Base-by-base conservation (phyloP, 2,113 vertebrate species). In the Lynx canadensis region DNA sequence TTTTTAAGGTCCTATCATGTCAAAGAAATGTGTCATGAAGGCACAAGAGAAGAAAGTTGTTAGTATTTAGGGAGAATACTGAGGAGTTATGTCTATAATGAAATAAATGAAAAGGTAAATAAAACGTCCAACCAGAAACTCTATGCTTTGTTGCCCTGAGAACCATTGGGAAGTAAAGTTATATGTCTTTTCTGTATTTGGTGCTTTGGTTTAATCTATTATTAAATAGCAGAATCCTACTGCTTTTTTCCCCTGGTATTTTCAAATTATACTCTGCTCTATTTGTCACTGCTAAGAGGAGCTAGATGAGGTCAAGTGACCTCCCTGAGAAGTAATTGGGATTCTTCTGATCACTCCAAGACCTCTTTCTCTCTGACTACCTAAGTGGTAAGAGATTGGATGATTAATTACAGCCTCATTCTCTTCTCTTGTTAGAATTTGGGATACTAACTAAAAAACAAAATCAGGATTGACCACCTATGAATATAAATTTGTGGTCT, bases 211-310 rank as follows among this genome's bases (percentile, higher is more conserved):
- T 78, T 89, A 82, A 85, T 84, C 5, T 84, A 60, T 88, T 83
- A 74, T 29, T 76, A 73, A 94, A 80, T 69, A 13, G 11, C 8
- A 88, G 68, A 84, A 92, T 80, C 63, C 57, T 48, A 76, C 25
- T 60, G 50, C 55, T 38, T 23, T 31, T 15, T 2, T 1, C 5
- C 2, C n/a, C 19, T 60, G 4, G 5, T 89, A 66, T 82, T 95
- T 96, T 91, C 21, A 86, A 78, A 78, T 89, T 81, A 55, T 23
- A 36, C 0, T 85, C 25, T 89, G 60, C 50, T 87, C 89, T 68
- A 80, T 69, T 94, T 73, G 48, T 82, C 36, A 85, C 25, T 87
- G 52, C 57, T 76, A 93, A 93, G 60, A 87, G 60, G 50, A 93
- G 65, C 2, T 91, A 21, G 41, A n/a, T 36, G 38, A 83, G 4